Evolutionary conservation across 2,113 vertebrate species (phyloP).

Genomic region (Lagopus muta): DNA sequence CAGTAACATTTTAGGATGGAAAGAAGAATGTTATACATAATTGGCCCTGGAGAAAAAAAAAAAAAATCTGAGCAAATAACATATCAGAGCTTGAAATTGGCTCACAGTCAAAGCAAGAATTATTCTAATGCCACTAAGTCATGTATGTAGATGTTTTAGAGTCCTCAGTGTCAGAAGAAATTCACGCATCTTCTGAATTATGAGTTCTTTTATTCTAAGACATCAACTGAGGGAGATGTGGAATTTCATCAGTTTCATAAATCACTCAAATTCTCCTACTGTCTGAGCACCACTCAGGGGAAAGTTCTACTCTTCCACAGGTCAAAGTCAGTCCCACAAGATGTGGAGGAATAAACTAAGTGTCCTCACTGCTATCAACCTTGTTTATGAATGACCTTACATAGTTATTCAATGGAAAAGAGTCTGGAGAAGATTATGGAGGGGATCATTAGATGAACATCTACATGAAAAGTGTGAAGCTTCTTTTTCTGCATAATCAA

Average conservation of each 20-base stretch:
- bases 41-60: not conserved
- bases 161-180: not conserved
- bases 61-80: not conserved
- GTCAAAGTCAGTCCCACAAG: not conserved
- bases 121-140: not conserved
- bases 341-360: not conserved
- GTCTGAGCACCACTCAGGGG: not conserved
- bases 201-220: not conserved
- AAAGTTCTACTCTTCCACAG: not conserved
- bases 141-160: not conserved
- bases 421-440: not conserved
- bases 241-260: not conserved
- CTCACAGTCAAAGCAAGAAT: not conserved
- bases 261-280: not conserved
- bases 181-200: not conserved
- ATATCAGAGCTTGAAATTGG: not conserved
- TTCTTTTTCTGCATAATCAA: not conserved
- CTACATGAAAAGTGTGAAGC: not conserved
- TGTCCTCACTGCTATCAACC: not conserved
- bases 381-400: not conserved
- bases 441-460: not conserved
- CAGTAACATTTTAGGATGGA: not conserved
- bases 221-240: not conserved
- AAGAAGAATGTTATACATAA: not conserved
- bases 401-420: not conserved